Evolutionary conservation across 2,113 vertebrate species (phyloP).

Genomic region (Sapayoa aenigma): DNA sequence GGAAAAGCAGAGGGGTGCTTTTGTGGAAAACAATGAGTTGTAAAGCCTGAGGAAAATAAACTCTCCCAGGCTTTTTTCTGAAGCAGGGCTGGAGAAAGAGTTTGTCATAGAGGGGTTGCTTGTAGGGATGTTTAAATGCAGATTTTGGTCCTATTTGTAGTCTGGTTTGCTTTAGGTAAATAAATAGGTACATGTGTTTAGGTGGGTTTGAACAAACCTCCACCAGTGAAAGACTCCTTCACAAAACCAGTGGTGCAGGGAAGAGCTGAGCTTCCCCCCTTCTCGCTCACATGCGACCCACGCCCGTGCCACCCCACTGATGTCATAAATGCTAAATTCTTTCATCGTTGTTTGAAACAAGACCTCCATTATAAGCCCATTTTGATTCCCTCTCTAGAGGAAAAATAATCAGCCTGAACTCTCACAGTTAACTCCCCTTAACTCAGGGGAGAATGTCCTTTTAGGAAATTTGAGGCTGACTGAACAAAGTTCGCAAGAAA

Average conservation of each 20-base stretch:
- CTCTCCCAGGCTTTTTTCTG: slow-evolving; percentile 21
- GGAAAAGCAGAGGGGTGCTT: slow-evolving; percentile 41
- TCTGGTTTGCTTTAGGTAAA: slow-evolving; percentile 40
- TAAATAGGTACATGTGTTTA: slow-evolving; percentile 25
- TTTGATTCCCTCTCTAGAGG: slow-evolving; percentile 5
- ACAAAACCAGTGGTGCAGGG: neutral
- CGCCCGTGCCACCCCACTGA: neutral
- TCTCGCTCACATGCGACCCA: fast-evolving
- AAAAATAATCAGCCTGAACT: slow-evolving; percentile 46
- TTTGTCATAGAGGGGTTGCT: neutral
- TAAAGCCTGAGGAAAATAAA: slow-evolving; percentile 51
- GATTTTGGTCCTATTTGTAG: slow-evolving; percentile 2
- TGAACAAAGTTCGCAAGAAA: neutral
- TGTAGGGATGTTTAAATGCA: neutral
- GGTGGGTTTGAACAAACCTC: slow-evolving; percentile 25
- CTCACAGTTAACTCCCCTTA: slow-evolving; percentile 23
- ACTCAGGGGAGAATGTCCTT: neutral
- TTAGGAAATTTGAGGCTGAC: neutral
- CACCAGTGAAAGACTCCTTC: slow-evolving; percentile 25
- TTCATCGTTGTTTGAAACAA: slow-evolving; percentile 43
- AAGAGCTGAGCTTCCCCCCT: neutral
- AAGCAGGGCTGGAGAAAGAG: neutral
- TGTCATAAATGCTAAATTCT: slow-evolving; percentile 22
- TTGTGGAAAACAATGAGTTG: slow-evolving; percentile 58
- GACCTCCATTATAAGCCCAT: slow-evolving; percentile 43